Conservation (phyloP, 2,797 vertebrate genomes). For the Xenopus petersii region DNA sequence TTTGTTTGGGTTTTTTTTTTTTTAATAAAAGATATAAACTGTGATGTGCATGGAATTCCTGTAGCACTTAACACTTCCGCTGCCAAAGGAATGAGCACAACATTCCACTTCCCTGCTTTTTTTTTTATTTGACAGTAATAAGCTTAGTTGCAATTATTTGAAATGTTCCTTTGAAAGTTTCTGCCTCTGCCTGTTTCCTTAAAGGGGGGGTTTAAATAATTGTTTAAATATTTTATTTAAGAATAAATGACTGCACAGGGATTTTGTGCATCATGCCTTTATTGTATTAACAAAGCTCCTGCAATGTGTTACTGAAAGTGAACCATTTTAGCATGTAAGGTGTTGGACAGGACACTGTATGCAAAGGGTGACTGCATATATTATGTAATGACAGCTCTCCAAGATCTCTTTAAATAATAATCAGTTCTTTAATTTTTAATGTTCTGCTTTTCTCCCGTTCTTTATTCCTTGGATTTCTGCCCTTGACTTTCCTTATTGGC, state of each 20-base stretch:
- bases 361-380: constrained; percentile 6
- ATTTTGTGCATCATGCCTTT: background rate
- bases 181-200: too few relatives aligned
- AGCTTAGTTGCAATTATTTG: too few relatives aligned
- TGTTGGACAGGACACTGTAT: constrained; percentile 16
- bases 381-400: background rate
- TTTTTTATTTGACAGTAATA: too few relatives aligned
- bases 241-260: background rate
- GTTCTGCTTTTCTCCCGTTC: background rate
- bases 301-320: background rate
- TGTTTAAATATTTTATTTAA: background rate
- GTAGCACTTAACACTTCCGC: constrained; percentile 32
- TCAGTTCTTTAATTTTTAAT: constrained; percentile 26
- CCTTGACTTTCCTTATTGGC: background rate
- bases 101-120: constrained; percentile 23
- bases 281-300: background rate
- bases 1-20: background rate
- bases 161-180: too few relatives aligned
- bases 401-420: constrained; percentile 24
- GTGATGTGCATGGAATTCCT: background rate
- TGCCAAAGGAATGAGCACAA: constrained; percentile 19
- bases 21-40: background rate
- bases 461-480: background rate
- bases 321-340: constrained; percentile 1
- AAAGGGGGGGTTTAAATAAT: too few relatives aligned